Evolutionary conservation across 2,888 invertebrate species (phyloP).

Genomic region (Torymus texanus): DNA sequence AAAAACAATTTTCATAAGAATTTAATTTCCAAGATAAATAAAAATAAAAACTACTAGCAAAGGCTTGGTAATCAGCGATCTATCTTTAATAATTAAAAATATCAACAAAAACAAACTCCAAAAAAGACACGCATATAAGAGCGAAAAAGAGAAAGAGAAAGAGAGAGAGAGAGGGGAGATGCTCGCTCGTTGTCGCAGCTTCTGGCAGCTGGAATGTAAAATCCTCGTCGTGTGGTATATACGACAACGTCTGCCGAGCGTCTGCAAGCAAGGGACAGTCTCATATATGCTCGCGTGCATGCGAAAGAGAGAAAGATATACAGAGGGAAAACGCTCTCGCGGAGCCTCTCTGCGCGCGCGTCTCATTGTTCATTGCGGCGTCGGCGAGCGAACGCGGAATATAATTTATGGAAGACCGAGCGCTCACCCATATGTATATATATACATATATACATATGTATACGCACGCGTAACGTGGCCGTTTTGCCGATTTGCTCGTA

Average conservation of each 20-base stretch:
- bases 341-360: not conserved
- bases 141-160: not conserved
- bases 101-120: not conserved
- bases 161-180: constrained; percentile 7
- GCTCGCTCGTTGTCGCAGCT: not conserved
- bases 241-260: no score
- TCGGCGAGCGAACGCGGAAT: not conserved
- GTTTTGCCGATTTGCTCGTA: no score
- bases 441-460: no score
- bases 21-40: no score
- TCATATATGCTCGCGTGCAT: not conserved
- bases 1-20: no score
- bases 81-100: not conserved
- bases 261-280: not conserved
- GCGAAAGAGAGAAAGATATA: not conserved
- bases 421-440: not conserved
- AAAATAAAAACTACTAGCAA: no score
- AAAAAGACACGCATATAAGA: constrained; percentile 3
- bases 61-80: no score
- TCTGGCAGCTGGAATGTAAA: constrained; percentile 19
- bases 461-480: no score
- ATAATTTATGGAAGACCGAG: constrained; percentile 31
- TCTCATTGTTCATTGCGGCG: constrained; percentile 33
- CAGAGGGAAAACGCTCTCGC: constrained; percentile 2
- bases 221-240: constrained; percentile 6